A percentile compares a stretch with the other conserved stretches of the same genome.
phyloP scores from a whole-genome alignment of 2,113 vertebrate species.

The Tonatia bakeri region DNA sequence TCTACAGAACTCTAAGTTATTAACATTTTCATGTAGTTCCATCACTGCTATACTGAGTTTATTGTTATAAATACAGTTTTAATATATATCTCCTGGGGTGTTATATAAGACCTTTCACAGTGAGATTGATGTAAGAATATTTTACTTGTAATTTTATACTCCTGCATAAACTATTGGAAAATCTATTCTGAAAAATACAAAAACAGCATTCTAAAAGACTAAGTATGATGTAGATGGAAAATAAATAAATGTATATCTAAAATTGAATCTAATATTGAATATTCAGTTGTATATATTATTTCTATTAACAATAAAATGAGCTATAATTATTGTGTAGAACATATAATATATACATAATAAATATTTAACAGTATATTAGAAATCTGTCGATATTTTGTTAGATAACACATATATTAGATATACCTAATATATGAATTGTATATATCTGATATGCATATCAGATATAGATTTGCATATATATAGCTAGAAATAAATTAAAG shows the following conservation, averaged over 20 bases:
- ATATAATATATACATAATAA: neutral
- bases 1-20: neutral
- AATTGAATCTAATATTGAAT: neutral
- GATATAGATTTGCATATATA: neutral
- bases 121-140: neutral
- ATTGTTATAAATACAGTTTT: neutral
- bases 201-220: neutral
- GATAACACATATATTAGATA: neutral
- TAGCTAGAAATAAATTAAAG: neutral
- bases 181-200: neutral
- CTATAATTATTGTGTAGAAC: neutral
- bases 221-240: neutral
- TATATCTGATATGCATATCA: neutral
- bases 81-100: neutral
- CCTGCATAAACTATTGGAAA: neutral
- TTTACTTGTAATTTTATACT: neutral
- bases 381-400: neutral
- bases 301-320: neutral
- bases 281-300: neutral
- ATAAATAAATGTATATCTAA: neutral
- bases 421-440: neutral
- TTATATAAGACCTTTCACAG: neutral
- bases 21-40: neutral
- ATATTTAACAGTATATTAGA: neutral
- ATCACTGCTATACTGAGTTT: neutral